Percentiles rank a stretch among this genome's conserved stretches.
phyloP scores from a whole-genome alignment of 1,140 invertebrate genomes.

The Pinna nobilis region DNA sequence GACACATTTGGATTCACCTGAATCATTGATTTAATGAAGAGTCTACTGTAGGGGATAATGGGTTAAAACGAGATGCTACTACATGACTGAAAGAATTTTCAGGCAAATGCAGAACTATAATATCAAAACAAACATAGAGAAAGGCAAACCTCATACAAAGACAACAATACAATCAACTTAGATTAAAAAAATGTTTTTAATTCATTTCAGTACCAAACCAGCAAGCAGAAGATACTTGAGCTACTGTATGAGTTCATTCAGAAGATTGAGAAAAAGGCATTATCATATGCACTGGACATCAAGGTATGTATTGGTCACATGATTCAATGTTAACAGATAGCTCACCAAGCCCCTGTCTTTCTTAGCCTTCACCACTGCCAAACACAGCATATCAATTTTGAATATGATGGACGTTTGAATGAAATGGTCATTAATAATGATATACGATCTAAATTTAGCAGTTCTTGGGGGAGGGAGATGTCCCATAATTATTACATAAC shows the following conservation, averaged over 20 bases:
- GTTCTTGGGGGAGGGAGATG: too few species aligned
- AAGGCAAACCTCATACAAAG: not conserved
- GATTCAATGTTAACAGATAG: too few species aligned
- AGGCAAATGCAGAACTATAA: not conserved
- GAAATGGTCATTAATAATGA: too few species aligned
- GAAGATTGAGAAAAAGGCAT: constrained; percentile 61
- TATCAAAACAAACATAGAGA: not conserved
- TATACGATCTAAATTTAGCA: too few species aligned
- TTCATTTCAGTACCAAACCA: constrained; percentile 58
- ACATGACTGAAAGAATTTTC: too few species aligned
- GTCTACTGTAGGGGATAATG: not conserved
- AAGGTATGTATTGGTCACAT: constrained; percentile 57
- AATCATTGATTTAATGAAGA: too few species aligned
- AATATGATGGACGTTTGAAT: too few species aligned
- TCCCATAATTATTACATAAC: not conserved
- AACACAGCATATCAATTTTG: too few species aligned
- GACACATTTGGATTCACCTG: too few species aligned
- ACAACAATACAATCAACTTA: not conserved
- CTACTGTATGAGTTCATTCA: constrained; percentile 60
- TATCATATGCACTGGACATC: constrained; percentile 67
- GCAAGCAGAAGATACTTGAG: constrained; percentile 58
- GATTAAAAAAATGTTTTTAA: not conserved
- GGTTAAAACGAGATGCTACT: too few species aligned
- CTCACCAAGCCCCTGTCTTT: too few species aligned
- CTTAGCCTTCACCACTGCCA: too few species aligned